Percentiles rank a stretch among this genome's conserved stretches.
phyloP scores from a whole-genome alignment of 1,140 invertebrate species.

The Cryptotermes secundus region DNA sequence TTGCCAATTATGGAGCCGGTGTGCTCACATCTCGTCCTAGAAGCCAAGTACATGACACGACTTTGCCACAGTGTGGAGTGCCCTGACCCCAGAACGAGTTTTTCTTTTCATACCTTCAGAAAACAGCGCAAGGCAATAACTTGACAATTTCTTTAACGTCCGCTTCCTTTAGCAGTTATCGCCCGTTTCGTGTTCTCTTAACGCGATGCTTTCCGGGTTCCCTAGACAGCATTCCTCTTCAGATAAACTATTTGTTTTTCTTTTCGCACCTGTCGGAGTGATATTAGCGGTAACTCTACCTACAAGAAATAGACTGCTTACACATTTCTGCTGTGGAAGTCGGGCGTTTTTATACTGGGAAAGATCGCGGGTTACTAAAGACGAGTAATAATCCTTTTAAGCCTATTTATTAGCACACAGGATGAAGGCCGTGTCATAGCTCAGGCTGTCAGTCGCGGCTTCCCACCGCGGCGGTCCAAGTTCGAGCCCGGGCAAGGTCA shows the following conservation, averaged over 20 bases:
- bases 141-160: background rate
- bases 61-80: background rate
- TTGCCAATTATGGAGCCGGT: background rate
- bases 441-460: too few species aligned
- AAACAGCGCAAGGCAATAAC: constrained; percentile 7
- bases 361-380: too few species aligned
- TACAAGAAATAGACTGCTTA: too few species aligned
- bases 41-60: background rate
- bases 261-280: background rate
- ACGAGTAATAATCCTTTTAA: too few species aligned
- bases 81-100: constrained; percentile 10
- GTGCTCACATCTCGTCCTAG: background rate
- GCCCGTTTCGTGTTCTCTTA: background rate
- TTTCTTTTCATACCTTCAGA: background rate
- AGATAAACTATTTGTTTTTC: background rate
- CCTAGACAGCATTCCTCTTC: background rate
- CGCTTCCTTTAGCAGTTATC: background rate
- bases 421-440: too few species aligned
- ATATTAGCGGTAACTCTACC: background rate
- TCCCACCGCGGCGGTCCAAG: too few species aligned
- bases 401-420: too few species aligned
- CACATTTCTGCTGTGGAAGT: too few species aligned
- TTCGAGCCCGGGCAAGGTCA: too few species aligned
- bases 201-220: background rate
- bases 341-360: too few species aligned